These are phyloP conservation scores for Oncorhynchus clarkii DNA, from an alignment of 2,113 vertebrate species.

Conservation along the genomic window DNA sequence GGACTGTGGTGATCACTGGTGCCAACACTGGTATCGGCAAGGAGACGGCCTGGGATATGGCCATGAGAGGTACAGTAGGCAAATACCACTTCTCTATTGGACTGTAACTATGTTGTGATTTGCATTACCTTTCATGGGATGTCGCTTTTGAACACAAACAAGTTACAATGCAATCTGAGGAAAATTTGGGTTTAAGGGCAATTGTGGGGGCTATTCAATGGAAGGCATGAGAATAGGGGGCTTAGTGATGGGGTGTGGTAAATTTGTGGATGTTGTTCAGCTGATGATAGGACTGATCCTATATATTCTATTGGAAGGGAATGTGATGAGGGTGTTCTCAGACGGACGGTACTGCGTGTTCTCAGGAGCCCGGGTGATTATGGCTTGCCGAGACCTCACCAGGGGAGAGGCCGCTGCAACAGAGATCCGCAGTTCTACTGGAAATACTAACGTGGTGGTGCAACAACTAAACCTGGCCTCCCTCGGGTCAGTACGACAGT, in stretches of 20 bases:
- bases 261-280: no score
- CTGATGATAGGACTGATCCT: no score
- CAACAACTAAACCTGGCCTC: conserved; percentile 71
- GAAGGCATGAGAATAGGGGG: not conserved
- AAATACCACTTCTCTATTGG: not conserved
- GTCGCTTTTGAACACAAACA: no score
- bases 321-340: not conserved
- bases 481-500: conserved; percentile 59
- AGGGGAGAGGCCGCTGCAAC: conserved; percentile 56
- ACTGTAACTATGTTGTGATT: no score
- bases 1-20: conserved; percentile 73
- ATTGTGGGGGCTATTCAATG: not conserved
- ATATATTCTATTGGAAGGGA: no score
- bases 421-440: conserved; percentile 56
- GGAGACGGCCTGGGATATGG: conserved; percentile 72
- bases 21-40: conserved; percentile 77
- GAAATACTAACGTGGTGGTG: conserved; percentile 71
- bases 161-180: no score
- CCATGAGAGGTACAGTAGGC: conserved; percentile 64
- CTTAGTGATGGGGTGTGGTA: not conserved
- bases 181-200: not conserved
- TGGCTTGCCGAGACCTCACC: conserved; percentile 71
- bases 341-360: not conserved
- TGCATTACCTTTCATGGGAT: no score
- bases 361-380: conserved; percentile 67